phyloP scores from a whole-genome alignment of 2,888 invertebrate genomes.

The Apamea crenata region DNA sequence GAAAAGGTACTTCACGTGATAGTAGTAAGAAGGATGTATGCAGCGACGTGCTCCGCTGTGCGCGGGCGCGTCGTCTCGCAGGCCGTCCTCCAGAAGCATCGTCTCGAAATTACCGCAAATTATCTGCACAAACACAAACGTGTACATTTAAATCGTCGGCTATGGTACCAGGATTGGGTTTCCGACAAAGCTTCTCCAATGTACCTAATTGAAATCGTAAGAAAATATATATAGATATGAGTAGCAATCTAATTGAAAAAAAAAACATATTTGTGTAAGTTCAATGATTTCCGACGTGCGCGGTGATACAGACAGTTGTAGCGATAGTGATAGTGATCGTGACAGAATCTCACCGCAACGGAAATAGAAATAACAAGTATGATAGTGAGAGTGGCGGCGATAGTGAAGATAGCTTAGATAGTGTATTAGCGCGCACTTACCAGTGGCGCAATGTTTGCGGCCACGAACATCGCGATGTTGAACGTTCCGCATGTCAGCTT shows the following conservation, averaged over 20 bases:
- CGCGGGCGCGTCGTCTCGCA: slow-evolving; percentile 76
- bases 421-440: slow-evolving; percentile 71
- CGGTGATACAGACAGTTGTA: slow-evolving; percentile 30
- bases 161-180: not conserved
- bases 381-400: slow-evolving; percentile 58
- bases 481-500: slow-evolving; percentile 82
- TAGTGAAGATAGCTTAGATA: slow-evolving; percentile 39
- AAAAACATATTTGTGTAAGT: slow-evolving; percentile 1
- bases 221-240: not conserved
- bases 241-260: not conserved
- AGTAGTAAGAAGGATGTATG: slow-evolving; percentile 86
- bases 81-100: slow-evolving; percentile 73
- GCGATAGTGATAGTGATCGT: slow-evolving; percentile 54
- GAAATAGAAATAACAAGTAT: slow-evolving; percentile 49
- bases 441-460: slow-evolving; percentile 82
- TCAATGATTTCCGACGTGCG: slow-evolving; percentile 16
- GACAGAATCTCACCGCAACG: slow-evolving; percentile 32
- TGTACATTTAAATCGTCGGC: not conserved
- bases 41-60: slow-evolving; percentile 81
- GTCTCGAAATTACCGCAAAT: slow-evolving; percentile 84
- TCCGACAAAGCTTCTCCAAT: slow-evolving; percentile 3
- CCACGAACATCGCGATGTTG: slow-evolving; percentile 82
- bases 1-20: slow-evolving; percentile 80
- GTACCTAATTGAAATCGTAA: not conserved
- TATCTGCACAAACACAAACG: slow-evolving; percentile 71